Percentiles rank a stretch among this genome's conserved stretches.
Evolutionary conservation across 1,140 invertebrate genomes (phyloP).

Genomic region (Cepaea nemoralis): DNA sequence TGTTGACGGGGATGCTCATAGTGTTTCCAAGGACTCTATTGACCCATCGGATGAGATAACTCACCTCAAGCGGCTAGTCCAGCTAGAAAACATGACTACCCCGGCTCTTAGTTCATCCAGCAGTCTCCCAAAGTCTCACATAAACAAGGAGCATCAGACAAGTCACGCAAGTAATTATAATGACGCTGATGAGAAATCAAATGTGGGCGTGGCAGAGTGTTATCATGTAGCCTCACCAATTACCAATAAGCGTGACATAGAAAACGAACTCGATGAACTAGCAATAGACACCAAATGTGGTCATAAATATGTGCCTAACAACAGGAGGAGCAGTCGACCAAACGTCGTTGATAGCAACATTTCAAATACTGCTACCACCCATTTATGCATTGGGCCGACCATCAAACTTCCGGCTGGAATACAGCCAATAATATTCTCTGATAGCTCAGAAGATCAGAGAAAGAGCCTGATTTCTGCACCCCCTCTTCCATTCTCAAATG

Average conservation of each 20-base stretch:
- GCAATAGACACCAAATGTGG: neutral
- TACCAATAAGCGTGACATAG: neutral
- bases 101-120: neutral
- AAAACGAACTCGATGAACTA: neutral
- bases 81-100: neutral
- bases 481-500: no score
- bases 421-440: no score
- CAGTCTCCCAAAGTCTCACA: neutral
- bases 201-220: neutral
- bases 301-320: neutral
- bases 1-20: neutral
- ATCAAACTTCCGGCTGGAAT: neutral
- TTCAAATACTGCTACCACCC: neutral
- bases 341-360: neutral
- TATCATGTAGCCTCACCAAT: neutral
- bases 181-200: neutral
- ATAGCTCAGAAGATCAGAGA: no score
- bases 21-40: neutral
- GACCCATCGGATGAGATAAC: neutral
- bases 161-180: neutral
- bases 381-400: neutral
- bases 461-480: no score
- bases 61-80: neutral
- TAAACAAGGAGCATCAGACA: neutral
- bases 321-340: neutral